These are phyloP conservation scores for Origma solitaria DNA, from an alignment of 2,113 vertebrate species.

Conservation along the genomic window DNA sequence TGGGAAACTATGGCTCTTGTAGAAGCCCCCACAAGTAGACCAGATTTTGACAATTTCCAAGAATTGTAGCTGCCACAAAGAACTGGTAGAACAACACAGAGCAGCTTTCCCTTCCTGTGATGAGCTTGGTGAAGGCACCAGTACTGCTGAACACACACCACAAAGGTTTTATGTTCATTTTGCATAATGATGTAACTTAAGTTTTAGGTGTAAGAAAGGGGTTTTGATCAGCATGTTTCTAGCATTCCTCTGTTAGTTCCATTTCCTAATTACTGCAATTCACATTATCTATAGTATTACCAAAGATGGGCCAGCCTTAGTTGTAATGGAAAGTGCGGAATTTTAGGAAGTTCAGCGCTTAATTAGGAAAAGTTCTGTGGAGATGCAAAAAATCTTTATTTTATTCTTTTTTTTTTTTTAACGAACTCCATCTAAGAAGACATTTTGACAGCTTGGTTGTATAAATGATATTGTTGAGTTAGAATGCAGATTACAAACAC, in stretches of 20 bases:
- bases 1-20: slow-evolving; percentile 33
- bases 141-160: slow-evolving; percentile 16
- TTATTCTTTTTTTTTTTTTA: background rate
- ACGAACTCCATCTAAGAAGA: background rate
- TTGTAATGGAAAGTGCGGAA: background rate
- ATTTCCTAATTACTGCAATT: background rate
- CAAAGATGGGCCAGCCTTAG: background rate
- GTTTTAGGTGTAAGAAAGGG: background rate
- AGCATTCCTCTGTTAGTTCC: background rate
- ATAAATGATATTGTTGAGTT: slow-evolving; percentile 2
- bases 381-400: slow-evolving; percentile 16
- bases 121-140: slow-evolving; percentile 5
- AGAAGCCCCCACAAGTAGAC: slow-evolving; percentile 9
- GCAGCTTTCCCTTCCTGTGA: slow-evolving; percentile 9
- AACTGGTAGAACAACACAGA: background rate
- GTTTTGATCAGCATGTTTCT: background rate
- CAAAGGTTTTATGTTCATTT: slow-evolving; percentile 20
- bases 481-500: slow-evolving; percentile 47
- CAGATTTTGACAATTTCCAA: slow-evolving; percentile 39
- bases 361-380: slow-evolving; percentile 32
- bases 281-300: background rate
- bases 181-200: background rate
- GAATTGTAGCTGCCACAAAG: slow-evolving; percentile 36
- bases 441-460: slow-evolving; percentile 39
- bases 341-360: background rate